phyloP scores from a whole-genome alignment of 2,888 invertebrate genomes.

The Lycia hirtaria region DNA sequence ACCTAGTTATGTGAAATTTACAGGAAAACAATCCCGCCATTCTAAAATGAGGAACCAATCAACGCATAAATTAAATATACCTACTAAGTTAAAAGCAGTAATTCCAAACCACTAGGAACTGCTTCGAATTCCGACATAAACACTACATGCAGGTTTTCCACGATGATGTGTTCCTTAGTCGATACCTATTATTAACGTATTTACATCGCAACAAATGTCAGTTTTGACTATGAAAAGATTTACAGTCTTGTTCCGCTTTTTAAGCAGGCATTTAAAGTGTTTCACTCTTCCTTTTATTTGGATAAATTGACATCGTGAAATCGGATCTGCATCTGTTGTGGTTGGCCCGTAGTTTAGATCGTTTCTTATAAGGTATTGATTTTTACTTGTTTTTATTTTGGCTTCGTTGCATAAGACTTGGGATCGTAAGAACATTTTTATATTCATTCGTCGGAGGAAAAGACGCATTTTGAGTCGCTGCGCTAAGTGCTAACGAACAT shows the following conservation, averaged over 20 bases:
- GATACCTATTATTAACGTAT: constrained; percentile 31
- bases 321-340: constrained; percentile 32
- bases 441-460: background rate
- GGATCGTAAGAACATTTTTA: background rate
- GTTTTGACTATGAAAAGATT: constrained; percentile 49
- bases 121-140: constrained; percentile 20
- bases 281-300: constrained; percentile 52
- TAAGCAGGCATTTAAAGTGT: constrained; percentile 49
- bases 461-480: too few relatives aligned
- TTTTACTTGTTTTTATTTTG: background rate
- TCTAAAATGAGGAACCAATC: background rate
- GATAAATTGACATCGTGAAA: constrained; percentile 43
- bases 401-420: too few relatives aligned
- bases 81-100: background rate
- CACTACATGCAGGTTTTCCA: constrained; percentile 13
- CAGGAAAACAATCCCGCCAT: background rate
- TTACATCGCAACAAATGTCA: constrained; percentile 20
- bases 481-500: too few relatives aligned
- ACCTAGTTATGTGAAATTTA: background rate
- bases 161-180: constrained; percentile 33
- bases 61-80: background rate
- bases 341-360: constrained; percentile 4
- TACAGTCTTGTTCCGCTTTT: constrained; percentile 54
- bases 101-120: constrained; percentile 19
- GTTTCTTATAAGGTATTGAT: constrained; percentile 1